Evolutionary conservation across 2,113 vertebrate species (phyloP), one percentile per base, ranked within the genome.

Genomic region (Cervus canadensis): DNA sequence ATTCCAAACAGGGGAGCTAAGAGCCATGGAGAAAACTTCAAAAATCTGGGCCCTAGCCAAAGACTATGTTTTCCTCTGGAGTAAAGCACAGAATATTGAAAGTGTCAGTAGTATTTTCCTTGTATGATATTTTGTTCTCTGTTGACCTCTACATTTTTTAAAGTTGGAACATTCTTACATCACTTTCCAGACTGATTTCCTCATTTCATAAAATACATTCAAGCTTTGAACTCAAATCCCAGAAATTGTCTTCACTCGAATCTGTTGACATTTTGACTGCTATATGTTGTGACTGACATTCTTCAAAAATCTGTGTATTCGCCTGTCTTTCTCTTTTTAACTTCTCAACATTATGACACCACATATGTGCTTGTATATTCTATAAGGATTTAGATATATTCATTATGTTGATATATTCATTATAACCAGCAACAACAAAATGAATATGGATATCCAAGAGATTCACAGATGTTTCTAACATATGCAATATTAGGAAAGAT

Each of bases 171-270:
- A 33, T 60, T 57, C 3, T 15, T 11, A 11, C 28, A 23, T 43
- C 52, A 76, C 5, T 74, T 89, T 88, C 52, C 33, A 92, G 23
- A 62, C 1, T 25, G 50, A 81, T 10, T 43, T 60, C 28, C 13
- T 93, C 48, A 93, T 93, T 96, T 95, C 11, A 71, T 43, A 91
- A 95, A 93, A 88, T 45, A 30, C 12, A 76, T 85, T 85, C 28
- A 91, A 40, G 28, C 33, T 82, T 52, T 94, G 28, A 74, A 74
- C 17, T 93, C 14, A 71, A 88, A 91, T 81, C 6, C 16, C 54
- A 93, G 7, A 82, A 86, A 59, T 14, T 64, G 6, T 17, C 23
- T 95, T 56, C 54, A 78, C 17, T 54, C 17, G 5, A 93, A 59
- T 59, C 26, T 85, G 26, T 56, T 85, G 33, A 6, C 23, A 57